A percentile compares a stretch with the other conserved stretches of the same genome.
These are phyloP conservation scores for Aphidius gifuensis DNA, from an alignment of 1,140 invertebrate genomes.

Conservation along the genomic window DNA sequence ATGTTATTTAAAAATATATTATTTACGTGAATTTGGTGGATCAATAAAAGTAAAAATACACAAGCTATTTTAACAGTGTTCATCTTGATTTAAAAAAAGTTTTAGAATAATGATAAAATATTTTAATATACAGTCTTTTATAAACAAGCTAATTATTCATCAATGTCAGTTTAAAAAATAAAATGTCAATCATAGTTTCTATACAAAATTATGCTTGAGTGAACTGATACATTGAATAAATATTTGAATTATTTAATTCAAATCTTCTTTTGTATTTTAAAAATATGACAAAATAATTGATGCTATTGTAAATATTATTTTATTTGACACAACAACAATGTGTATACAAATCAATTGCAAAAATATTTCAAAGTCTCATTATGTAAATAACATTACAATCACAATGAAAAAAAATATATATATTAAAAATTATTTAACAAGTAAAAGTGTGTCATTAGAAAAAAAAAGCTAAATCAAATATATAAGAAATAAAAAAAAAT, in stretches of 20 bases:
- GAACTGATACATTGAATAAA: too few relatives aligned
- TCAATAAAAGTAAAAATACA: background rate
- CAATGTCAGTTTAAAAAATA: slow-evolving; percentile 1
- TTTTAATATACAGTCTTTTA: too few relatives aligned
- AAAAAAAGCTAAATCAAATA: background rate
- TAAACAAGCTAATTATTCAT: background rate
- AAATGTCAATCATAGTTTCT: background rate
- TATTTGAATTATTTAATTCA: too few relatives aligned
- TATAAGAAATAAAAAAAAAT: background rate
- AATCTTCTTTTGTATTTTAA: too few relatives aligned
- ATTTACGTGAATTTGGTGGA: background rate
- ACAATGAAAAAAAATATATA: too few relatives aligned
- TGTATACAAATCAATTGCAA: background rate
- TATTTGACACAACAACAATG: background rate
- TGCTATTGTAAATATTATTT: background rate
- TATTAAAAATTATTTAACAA: too few relatives aligned
- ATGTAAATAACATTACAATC: too few relatives aligned
- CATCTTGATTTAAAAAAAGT: background rate
- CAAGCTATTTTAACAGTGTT: background rate
- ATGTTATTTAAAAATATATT: background rate
- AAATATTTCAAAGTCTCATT: too few relatives aligned
- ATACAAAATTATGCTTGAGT: background rate
- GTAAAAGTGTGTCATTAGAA: slow-evolving; percentile 5
- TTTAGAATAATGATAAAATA: too few relatives aligned
- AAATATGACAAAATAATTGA: background rate